phyloP scores from a whole-genome alignment of 2,113 vertebrate species.

The Ictidomys tridecemlineatus region DNA sequence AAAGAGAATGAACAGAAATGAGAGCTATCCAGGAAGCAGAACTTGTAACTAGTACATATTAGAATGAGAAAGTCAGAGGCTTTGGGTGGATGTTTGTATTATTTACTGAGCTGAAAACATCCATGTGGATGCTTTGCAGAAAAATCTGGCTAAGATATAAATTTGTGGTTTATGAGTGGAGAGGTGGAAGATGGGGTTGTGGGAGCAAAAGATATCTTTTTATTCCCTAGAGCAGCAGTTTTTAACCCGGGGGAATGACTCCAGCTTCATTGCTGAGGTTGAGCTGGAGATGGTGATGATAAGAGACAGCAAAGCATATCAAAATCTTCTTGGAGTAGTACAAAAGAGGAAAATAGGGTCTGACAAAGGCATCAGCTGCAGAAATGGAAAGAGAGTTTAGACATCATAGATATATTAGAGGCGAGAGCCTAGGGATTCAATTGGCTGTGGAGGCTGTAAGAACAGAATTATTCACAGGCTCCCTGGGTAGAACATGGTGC shows the following conservation, averaged over 20 bases:
- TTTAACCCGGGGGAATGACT: background rate
- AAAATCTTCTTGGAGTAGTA: background rate
- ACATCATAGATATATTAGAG: background rate
- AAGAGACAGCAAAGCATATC: background rate
- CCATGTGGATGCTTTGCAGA: background rate
- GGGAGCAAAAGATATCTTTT: background rate
- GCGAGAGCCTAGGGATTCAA: background rate
- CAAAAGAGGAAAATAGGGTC: background rate
- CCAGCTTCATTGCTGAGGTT: background rate
- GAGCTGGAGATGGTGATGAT: background rate
- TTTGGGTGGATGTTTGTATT: background rate
- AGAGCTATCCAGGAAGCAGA: background rate
- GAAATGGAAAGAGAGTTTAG: background rate
- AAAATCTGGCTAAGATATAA: background rate
- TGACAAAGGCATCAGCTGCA: background rate
- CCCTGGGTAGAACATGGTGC: background rate
- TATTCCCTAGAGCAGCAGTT: background rate
- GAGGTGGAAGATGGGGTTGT: conserved; percentile 29
- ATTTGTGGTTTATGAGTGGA: conserved; percentile 37
- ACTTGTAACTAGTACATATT: background rate
- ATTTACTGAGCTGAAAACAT: conserved; percentile 3
- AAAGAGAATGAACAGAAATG: background rate
- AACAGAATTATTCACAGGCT: background rate
- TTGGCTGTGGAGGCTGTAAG: background rate
- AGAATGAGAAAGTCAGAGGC: background rate